phyloP scores from a whole-genome alignment of 2,888 invertebrate species.

The Philereme transversata region DNA sequence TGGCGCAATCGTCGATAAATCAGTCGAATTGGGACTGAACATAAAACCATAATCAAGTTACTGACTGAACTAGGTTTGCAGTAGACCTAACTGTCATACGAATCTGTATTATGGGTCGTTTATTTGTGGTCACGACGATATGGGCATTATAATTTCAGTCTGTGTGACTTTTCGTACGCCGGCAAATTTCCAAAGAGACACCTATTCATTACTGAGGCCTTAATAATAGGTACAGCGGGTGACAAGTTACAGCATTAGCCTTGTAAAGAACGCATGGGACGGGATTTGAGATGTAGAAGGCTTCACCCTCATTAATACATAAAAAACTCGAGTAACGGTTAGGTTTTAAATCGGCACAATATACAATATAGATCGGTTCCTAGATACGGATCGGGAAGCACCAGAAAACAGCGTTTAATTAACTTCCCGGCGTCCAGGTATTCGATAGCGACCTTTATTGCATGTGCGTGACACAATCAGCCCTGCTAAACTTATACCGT shows the following conservation, averaged over 20 bases:
- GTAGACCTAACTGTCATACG: background rate
- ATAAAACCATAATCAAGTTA: constrained; percentile 21
- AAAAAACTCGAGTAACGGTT: too few species aligned
- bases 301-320: too few species aligned
- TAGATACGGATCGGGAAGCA: constrained; percentile 5
- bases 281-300: too few species aligned
- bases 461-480: constrained; percentile 42
- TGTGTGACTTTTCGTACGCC: background rate
- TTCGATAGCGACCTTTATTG: constrained; percentile 39
- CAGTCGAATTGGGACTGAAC: constrained; percentile 14
- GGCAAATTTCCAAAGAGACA: too few species aligned
- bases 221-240: too few species aligned
- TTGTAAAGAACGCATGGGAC: too few species aligned
- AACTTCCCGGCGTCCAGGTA: constrained; percentile 17
- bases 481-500: constrained; percentile 32
- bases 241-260: too few species aligned
- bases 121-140: constrained; percentile 1
- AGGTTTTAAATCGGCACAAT: background rate
- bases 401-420: constrained; percentile 6
- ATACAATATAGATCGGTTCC: background rate
- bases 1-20: constrained; percentile 20
- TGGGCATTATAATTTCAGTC: background rate
- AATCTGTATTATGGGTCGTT: constrained; percentile 2
- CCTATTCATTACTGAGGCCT: too few species aligned
- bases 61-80: constrained; percentile 10